phyloP scores from a whole-genome alignment of 2,113 vertebrate genomes.

The Micronycteris hirsuta region DNA sequence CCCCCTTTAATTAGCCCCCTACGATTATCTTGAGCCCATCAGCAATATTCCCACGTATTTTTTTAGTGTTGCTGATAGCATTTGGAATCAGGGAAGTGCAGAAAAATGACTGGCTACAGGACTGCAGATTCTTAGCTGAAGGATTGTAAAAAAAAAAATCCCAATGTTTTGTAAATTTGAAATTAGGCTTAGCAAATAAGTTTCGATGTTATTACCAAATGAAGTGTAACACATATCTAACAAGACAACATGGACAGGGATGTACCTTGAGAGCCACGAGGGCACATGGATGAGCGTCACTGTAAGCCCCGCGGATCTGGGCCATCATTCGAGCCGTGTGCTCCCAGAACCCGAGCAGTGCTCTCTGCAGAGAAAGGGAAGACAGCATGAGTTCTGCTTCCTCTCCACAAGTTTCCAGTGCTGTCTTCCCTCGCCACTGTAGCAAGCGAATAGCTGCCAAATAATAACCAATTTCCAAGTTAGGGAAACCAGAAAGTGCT shows the following conservation, averaged over 20 bases:
- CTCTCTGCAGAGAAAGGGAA: constrained; percentile 78
- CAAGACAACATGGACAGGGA: constrained; percentile 20
- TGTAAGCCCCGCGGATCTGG: constrained; percentile 80
- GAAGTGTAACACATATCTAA: background rate
- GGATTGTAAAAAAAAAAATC: background rate
- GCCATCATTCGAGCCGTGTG: constrained; percentile 84
- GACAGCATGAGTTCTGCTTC: background rate
- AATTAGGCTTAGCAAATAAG: constrained; percentile 15
- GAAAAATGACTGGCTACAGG: background rate
- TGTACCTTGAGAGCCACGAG: constrained; percentile 83
- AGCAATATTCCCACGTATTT: background rate
- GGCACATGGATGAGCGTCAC: constrained; percentile 78
- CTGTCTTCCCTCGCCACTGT: background rate
- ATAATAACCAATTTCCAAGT: background rate
- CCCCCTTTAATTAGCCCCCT: background rate
- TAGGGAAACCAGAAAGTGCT: background rate
- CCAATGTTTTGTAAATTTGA: constrained; percentile 27
- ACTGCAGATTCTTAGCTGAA: background rate
- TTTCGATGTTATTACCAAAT: background rate
- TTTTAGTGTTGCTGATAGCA: background rate
- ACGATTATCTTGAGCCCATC: background rate
- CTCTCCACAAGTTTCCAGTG: background rate
- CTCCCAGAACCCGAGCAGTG: constrained; percentile 87
- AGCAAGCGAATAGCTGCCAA: background rate
- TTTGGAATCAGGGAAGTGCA: background rate